Conservation (phyloP, 2,113 vertebrate species). For the Motacilla tschutschensis region DNA sequence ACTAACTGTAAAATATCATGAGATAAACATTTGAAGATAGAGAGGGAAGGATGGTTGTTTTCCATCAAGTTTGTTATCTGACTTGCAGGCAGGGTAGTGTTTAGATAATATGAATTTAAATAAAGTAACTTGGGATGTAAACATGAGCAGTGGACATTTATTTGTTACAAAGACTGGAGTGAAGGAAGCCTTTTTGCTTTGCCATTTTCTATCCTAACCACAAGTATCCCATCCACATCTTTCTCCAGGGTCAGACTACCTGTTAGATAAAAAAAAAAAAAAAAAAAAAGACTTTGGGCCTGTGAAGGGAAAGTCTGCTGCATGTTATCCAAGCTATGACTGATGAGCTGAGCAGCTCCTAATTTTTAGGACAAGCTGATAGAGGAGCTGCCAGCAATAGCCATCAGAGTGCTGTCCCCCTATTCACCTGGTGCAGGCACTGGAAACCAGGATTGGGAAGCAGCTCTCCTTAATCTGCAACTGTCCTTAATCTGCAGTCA, state of each 20-base stretch:
- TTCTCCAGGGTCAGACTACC: conserved; percentile 3
- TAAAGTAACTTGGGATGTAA: conserved; percentile 15
- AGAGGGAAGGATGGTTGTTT: not conserved
- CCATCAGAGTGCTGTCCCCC: not conserved
- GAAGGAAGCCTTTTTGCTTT: conserved; percentile 17
- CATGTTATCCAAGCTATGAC: not conserved
- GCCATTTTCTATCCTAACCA: not conserved
- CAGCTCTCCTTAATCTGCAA: conserved; percentile 18
- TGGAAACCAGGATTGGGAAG: conserved; percentile 26
- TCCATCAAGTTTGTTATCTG: not conserved
- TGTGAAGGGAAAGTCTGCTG: conserved; percentile 20
- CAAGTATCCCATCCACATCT: not conserved
- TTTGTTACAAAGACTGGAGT: not conserved
- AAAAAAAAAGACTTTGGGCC: not conserved
- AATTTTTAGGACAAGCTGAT: not conserved
- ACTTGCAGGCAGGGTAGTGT: conserved; percentile 36
- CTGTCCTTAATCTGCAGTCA: conserved; percentile 17
- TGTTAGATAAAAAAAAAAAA: not conserved
- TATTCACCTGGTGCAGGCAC: conserved; percentile 15
- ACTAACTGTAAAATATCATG: conserved; percentile 42
- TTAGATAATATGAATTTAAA: conserved; percentile 39
- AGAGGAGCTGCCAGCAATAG: not conserved
- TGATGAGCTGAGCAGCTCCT: not conserved
- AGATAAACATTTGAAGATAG: not conserved
- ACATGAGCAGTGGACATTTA: conserved; percentile 7